A percentile compares a stretch with the other conserved stretches of the same genome.
Conservation (phyloP, 2,888 invertebrate species). For the Euclidia mi region DNA sequence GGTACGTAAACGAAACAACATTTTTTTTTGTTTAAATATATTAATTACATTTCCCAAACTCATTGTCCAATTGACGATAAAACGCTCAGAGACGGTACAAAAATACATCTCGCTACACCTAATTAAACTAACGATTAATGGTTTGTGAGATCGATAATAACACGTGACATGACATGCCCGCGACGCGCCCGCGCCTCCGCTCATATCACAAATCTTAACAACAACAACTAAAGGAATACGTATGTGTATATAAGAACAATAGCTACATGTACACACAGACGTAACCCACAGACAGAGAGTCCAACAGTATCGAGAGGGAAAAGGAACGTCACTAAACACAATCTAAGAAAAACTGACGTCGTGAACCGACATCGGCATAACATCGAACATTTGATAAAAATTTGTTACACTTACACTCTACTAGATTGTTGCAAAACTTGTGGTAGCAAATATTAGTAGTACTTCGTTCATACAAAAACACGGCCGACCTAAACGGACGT, state of each 20-base stretch:
- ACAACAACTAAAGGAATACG: conserved; percentile 63
- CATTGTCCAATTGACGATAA: conserved; percentile 76
- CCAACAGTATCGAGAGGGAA: conserved; percentile 41
- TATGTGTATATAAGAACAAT: not conserved
- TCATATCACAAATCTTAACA: conserved; percentile 81
- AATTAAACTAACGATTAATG: conserved; percentile 76
- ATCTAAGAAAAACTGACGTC: conserved; percentile 69
- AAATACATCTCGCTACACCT: conserved; percentile 85
- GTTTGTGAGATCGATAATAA: conserved; percentile 42
- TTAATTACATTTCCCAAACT: conserved; percentile 51
- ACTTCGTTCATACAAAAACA: conserved; percentile 76
- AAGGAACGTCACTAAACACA: conserved; percentile 60
- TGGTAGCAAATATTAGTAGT: conserved; percentile 79
- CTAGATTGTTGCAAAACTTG: conserved; percentile 83
- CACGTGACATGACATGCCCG: conserved; percentile 52
- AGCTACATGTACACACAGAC: not conserved
- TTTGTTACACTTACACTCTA: conserved; percentile 70
- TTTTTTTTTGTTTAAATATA: conserved; percentile 38
- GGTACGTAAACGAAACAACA: conserved; percentile 78
- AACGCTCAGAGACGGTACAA: conserved; percentile 78
- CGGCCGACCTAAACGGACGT: conserved; percentile 73
- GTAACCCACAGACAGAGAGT: conserved; percentile 29
- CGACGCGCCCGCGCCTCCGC: conserved; percentile 72
- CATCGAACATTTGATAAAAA: conserved; percentile 79
- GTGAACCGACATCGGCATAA: conserved; percentile 65